Percentiles rank a stretch among this genome's conserved stretches.
Evolutionary conservation across 1,140 invertebrate genomes (phyloP).

Genomic region (Harpegnathos saltator): DNA sequence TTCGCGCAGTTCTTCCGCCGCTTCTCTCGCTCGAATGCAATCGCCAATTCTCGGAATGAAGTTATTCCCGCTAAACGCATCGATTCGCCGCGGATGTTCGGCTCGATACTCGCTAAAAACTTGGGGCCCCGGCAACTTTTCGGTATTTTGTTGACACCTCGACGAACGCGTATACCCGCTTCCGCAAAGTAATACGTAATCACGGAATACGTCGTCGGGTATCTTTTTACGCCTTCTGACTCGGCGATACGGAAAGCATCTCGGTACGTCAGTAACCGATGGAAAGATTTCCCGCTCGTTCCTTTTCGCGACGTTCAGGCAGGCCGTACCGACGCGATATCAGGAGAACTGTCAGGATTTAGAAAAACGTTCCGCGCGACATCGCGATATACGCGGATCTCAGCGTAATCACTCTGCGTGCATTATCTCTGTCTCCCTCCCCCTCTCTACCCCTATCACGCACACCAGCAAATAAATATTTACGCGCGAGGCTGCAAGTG

Average conservation of each 20-base stretch:
- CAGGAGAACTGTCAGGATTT: slow-evolving; percentile 29
- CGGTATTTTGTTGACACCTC: background rate
- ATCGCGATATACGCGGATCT: slow-evolving; percentile 17
- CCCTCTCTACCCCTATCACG: too few species aligned
- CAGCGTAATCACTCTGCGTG: background rate
- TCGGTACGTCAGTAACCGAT: slow-evolving; percentile 41
- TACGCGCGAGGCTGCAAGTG: too few species aligned
- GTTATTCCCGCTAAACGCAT: background rate
- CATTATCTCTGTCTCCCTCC: too few species aligned
- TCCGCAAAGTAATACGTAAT: slow-evolving; percentile 33
- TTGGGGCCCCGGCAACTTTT: background rate
- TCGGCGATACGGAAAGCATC: slow-evolving; percentile 36
- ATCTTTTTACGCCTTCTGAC: slow-evolving; percentile 29
- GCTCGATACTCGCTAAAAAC: background rate
- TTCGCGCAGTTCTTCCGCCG: background rate
- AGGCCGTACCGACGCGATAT: slow-evolving; percentile 17
- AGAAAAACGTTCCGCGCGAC: slow-evolving; percentile 26
- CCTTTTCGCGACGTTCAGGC: slow-evolving; percentile 21
- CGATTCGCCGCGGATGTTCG: background rate
- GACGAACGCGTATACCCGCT: background rate
- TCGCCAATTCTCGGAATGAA: background rate
- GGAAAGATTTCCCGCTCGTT: slow-evolving; percentile 34
- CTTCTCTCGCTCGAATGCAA: background rate
- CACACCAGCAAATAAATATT: too few species aligned
- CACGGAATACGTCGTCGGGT: slow-evolving; percentile 29